phyloP scores from a whole-genome alignment of 2,797 vertebrate species.

The Aphelocoma californica region DNA sequence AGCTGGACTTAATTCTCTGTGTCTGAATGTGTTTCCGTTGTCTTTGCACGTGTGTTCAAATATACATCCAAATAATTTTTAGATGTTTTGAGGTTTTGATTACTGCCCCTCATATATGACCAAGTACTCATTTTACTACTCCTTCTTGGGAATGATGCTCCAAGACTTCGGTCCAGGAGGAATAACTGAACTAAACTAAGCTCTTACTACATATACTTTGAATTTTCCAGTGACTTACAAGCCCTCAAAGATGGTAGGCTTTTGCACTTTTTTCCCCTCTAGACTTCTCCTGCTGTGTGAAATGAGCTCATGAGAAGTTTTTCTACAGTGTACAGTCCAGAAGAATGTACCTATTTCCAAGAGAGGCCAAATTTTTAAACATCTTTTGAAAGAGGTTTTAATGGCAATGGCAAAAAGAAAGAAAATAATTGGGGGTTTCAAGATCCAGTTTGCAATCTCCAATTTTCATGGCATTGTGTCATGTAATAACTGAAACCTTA shows the following conservation, averaged over 20 bases:
- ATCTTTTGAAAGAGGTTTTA: background rate
- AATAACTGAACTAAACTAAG: background rate
- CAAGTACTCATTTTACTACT: background rate
- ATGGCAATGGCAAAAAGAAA: background rate
- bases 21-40: background rate
- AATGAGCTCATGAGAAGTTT: background rate
- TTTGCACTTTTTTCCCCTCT: background rate
- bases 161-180: background rate
- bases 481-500: background rate
- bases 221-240: background rate
- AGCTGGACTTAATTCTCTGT: background rate
- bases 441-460: background rate
- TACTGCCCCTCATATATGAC: rapidly evolving
- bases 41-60: background rate
- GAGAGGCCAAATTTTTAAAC: background rate
- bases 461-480: background rate
- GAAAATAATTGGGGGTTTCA: background rate
- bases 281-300: background rate
- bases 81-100: background rate
- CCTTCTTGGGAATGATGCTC: background rate
- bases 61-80: background rate
- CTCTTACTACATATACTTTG: background rate
- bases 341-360: background rate
- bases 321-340: background rate
- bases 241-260: background rate